Base-by-base conservation (phyloP, 2,888 invertebrate genomes). In the Syrphus vitripennis region DNA sequence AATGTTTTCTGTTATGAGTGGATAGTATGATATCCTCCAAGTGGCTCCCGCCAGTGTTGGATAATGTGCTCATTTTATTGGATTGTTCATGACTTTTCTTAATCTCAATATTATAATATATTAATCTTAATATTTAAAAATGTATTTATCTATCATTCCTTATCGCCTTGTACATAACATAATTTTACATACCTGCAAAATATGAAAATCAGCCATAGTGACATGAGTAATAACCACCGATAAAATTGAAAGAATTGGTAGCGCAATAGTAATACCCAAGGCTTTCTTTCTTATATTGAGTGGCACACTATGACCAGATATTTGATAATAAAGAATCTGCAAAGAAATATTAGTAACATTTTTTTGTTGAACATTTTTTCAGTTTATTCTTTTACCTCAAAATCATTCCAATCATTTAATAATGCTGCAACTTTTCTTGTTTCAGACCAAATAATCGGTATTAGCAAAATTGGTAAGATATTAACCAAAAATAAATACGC, bases 401-500 rank as follows among this genome's bases (percentile, higher is more conserved):
- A 96, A 80, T 94, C 94, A 59, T 94, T 93, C 95, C 96, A 95
- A 86, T 94, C 94, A 71, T 95, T 95, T 45, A 91, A 89, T 2
- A 91, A 83, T 0, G 57, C 70, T 0, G 94, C 94, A 70, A 95
- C 93, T 90, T 95, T 95, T n/a, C 92, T 91, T 0, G 95, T 94
- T 90, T 96, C 96, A 88, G 94, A 94, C 95, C 95, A 95, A 74
- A 95, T 91, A 57, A 96, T 93, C 0, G 95, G 95, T 53, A 95
- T 93, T 0, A 93, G 91, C 14, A 94, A 91, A 89, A 95, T 93
- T 0, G 96, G 96, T 80, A 96, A 93, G 81, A 96, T 93, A 90
- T 96, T 96, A 0, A 96, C 95, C n/a, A 95, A 94, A 88, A 96
- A 96, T 0, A 96, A 92, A 89, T 96, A 96, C 78, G 95, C 95